Conservation (phyloP, 2,888 invertebrate species). For the Penaeus monodon region DNA sequence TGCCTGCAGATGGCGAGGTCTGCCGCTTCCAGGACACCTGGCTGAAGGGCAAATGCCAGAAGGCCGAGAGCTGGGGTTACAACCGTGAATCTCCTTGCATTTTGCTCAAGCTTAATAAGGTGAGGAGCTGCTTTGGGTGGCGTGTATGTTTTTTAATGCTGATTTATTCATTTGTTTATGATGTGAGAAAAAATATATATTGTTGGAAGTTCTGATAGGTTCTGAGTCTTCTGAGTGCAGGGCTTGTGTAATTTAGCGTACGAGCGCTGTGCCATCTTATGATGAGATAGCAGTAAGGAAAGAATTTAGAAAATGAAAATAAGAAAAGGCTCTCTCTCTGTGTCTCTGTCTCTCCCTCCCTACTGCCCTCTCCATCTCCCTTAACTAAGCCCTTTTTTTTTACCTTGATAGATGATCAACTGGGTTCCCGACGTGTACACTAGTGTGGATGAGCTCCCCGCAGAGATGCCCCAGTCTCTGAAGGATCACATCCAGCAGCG, state of each 20-base stretch:
- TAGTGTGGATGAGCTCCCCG: conserved; percentile 78
- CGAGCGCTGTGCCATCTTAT: too few species aligned
- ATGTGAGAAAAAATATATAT: neutral
- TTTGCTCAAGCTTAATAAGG: conserved; percentile 96
- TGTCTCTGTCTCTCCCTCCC: neutral
- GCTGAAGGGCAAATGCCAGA: conserved; percentile 81
- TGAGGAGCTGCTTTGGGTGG: conserved; percentile 69
- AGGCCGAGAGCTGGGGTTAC: conserved; percentile 86
- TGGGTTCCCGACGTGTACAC: conserved; percentile 87
- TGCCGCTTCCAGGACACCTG: conserved; percentile 83
- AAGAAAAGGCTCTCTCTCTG: neutral
- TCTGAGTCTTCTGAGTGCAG: too few species aligned
- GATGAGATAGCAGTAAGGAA: too few species aligned
- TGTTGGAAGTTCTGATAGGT: too few species aligned
- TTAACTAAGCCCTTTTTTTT: conserved; percentile 65
- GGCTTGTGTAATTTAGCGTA: too few species aligned
- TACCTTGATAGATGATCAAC: conserved; percentile 81
- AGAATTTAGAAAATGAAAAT: too few species aligned
- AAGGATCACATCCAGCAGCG: conserved; percentile 77
- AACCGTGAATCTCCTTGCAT: conserved; percentile 90
- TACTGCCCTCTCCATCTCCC: neutral
- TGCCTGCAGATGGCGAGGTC: conserved; percentile 78
- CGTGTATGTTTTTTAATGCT: neutral
- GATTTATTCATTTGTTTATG: neutral
- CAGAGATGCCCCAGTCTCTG: conserved; percentile 82